Evolutionary conservation across 64 coral and sea anemone species (phyloP).

Genomic region (Platygyra sinensis): DNA sequence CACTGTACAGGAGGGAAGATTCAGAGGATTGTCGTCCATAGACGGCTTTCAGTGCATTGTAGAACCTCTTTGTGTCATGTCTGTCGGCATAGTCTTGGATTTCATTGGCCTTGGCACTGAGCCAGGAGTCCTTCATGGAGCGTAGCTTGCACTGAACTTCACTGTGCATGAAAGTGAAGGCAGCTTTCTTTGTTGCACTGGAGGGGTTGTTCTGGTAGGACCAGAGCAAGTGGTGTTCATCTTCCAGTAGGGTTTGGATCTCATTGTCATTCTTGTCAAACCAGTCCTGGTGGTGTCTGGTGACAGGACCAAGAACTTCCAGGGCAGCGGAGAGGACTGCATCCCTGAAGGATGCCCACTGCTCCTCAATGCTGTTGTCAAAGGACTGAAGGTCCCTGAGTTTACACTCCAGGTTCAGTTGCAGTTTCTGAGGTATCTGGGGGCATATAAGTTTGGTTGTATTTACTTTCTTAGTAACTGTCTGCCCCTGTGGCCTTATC

Average conservation of each 20-base stretch:
- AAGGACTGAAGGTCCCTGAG: not conserved
- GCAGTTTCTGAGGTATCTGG: not conserved
- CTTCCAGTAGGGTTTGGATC: not conserved
- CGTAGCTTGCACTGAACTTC: constrained; percentile 9
- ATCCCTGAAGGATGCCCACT: too few relatives aligned
- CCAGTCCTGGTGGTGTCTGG: not conserved
- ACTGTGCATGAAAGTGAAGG: not conserved
- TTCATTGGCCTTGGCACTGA: constrained; percentile 21
- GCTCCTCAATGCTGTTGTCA: not conserved
- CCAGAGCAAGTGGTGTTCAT: not conserved
- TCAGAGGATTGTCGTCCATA: too few relatives aligned
- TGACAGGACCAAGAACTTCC: not conserved
- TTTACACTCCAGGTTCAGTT: not conserved
- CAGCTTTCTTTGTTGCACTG: not conserved
- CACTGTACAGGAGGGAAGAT: constrained; percentile 1
- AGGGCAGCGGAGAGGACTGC: not conserved
- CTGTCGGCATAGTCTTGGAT: constrained; percentile 41
- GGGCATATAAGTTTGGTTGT: not conserved
- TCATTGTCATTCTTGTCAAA: constrained; percentile 26
- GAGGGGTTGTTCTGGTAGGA: not conserved
- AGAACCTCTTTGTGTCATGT: constrained; percentile 46
- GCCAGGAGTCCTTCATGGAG: constrained; percentile 9
- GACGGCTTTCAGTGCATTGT: constrained; percentile 37
- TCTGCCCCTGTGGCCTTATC: not conserved
- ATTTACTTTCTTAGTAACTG: not conserved